A percentile compares a stretch with the other conserved stretches of the same genome.
phyloP scores from a whole-genome alignment of 2,113 vertebrate genomes.

The Dipodomys stephensi region DNA sequence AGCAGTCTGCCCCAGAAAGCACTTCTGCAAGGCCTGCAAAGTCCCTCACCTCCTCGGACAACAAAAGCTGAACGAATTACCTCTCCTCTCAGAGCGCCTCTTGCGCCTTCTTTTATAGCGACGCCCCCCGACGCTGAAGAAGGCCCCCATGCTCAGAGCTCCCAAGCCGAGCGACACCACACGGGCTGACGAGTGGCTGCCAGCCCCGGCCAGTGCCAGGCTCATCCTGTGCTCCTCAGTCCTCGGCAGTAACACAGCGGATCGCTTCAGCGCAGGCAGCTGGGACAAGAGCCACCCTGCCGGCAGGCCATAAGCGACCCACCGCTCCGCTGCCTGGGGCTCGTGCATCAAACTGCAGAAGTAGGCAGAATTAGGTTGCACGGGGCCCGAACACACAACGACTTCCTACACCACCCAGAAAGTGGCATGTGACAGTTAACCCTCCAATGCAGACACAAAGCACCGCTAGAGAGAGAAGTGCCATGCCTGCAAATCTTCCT shows the following conservation, averaged over 20 bases:
- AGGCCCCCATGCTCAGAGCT: slow-evolving; percentile 81
- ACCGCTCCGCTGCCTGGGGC: background rate
- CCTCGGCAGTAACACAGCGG: background rate
- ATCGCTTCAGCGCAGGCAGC: background rate
- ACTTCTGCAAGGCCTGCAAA: rapidly evolving
- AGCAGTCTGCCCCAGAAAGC: background rate
- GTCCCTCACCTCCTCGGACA: rapidly evolving
- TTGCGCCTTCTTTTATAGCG: slow-evolving; percentile 89
- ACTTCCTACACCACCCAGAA: background rate
- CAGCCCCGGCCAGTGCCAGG: background rate
- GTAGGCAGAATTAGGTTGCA: background rate
- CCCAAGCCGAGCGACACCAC: slow-evolving; percentile 85
- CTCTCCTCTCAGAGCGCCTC: slow-evolving; percentile 90
- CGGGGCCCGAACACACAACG: background rate
- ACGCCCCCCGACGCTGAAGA: slow-evolving; percentile 82
- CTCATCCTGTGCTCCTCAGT: background rate
- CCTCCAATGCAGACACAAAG: background rate
- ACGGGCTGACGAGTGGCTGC: background rate
- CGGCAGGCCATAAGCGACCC: background rate
- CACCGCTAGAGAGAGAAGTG: background rate
- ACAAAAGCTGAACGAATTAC: slow-evolving; percentile 79
- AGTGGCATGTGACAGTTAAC: slow-evolving; percentile 49
- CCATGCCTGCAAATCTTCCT: background rate
- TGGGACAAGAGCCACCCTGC: background rate
- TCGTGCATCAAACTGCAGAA: background rate